Conservation (phyloP, 2,113 vertebrate genomes). For the Myiopsitta monachus region DNA sequence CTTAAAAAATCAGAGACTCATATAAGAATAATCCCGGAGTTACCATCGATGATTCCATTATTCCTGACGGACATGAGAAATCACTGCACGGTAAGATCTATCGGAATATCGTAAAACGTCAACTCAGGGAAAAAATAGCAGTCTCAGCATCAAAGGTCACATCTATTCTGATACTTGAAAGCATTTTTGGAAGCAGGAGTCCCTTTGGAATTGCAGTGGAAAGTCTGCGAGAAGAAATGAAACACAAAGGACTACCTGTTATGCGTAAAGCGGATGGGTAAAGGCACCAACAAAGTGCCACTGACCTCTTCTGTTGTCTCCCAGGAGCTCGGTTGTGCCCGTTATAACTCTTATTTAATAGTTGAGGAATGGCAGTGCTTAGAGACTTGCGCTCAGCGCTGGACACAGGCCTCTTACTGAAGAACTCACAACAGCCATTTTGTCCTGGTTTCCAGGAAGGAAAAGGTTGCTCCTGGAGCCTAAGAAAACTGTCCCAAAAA, state of each 20-base stretch:
- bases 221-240: not conserved
- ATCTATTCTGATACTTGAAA: not conserved
- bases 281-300: not conserved
- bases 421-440: constrained; percentile 24
- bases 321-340: not conserved
- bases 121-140: not conserved
- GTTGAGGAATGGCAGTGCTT: not conserved
- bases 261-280: fast-evolving
- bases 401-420: not conserved
- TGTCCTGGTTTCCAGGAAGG: constrained; percentile 52
- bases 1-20: not conserved
- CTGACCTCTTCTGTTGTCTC: not conserved
- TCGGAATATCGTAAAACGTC: not conserved
- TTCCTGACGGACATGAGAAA: not conserved
- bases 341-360: not conserved
- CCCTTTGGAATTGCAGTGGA: not conserved
- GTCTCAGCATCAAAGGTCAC: not conserved
- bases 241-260: fast-evolving
- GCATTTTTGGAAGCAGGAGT: not conserved
- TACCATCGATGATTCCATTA: not conserved
- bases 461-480: constrained; percentile 36
- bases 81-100: not conserved
- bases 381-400: not conserved
- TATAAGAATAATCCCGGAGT: not conserved
- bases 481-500: constrained; percentile 29